A percentile compares a stretch with the other conserved stretches of the same genome.
Conservation (phyloP, 2,797 vertebrate species). For the Loris lydekkerianus region DNA sequence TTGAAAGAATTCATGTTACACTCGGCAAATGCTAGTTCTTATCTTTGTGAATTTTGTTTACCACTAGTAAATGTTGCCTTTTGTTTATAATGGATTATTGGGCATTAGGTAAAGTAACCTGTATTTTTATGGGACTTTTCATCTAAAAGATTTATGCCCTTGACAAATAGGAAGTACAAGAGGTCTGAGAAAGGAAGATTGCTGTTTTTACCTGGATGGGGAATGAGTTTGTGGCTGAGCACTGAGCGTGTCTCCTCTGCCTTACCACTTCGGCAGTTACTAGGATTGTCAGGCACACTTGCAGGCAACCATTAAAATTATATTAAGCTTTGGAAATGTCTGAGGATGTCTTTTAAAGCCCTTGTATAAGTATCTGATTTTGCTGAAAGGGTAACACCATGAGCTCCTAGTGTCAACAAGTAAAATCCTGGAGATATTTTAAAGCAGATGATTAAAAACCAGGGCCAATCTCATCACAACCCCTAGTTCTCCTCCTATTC, state of each 20-base stretch:
- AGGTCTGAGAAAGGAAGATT: background rate
- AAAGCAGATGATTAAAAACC: background rate
- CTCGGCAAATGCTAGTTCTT: background rate
- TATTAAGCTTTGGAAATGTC: slow-evolving; percentile 1
- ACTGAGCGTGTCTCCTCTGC: background rate
- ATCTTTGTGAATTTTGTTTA: slow-evolving; percentile 38
- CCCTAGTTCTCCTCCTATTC: background rate
- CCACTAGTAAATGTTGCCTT: background rate
- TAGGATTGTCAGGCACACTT: background rate
- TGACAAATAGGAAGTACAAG: background rate
- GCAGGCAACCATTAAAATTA: background rate
- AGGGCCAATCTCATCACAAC: background rate
- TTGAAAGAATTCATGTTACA: slow-evolving; percentile 7
- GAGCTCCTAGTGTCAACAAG: background rate
- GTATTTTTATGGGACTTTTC: background rate
- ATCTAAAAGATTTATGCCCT: background rate
- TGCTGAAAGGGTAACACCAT: background rate
- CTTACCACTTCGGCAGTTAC: background rate
- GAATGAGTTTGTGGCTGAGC: background rate
- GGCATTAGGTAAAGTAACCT: background rate
- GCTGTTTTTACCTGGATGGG: background rate
- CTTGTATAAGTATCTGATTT: slow-evolving; percentile 3
- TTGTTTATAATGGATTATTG: background rate
- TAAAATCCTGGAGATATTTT: background rate
- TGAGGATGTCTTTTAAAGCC: slow-evolving; percentile 18